A percentile compares a stretch with the other conserved stretches of the same genome.
Evolutionary conservation across 1,140 invertebrate genomes (phyloP).

Genomic region (Drosophila melanogaster): DNA sequence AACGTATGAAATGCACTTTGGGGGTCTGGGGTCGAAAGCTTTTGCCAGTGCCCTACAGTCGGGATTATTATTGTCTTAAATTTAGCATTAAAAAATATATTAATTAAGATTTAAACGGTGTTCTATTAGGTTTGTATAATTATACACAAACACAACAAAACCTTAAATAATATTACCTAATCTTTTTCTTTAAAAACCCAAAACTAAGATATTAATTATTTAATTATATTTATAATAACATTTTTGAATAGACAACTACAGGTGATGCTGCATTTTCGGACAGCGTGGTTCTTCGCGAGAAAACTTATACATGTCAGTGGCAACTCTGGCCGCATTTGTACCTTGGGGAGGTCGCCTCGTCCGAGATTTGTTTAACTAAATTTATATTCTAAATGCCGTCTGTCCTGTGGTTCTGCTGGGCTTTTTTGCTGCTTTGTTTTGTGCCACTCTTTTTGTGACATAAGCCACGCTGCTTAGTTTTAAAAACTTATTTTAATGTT

Average conservation of each 20-base stretch:
- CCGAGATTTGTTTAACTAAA: slow-evolving; percentile 74
- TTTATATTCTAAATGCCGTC: slow-evolving; percentile 70
- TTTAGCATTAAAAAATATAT: too few species aligned
- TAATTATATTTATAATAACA: too few species aligned
- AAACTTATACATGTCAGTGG: slow-evolving; percentile 25
- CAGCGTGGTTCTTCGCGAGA: slow-evolving; percentile 1
- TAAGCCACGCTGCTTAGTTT: slow-evolving; percentile 71
- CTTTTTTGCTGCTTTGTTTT: slow-evolving; percentile 27
- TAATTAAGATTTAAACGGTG: too few species aligned
- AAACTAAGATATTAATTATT: neutral
- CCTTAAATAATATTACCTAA: too few species aligned
- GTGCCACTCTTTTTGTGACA: slow-evolving; percentile 35
- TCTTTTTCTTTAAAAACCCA: too few species aligned
- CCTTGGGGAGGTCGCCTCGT: slow-evolving; percentile 56
- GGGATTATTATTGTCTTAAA: too few species aligned
- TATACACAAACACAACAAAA: too few species aligned
- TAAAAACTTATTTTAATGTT: slow-evolving; percentile 74
- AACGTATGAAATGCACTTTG: slow-evolving; percentile 56
- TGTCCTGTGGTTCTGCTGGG: slow-evolving; percentile 26
- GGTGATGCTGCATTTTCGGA: neutral
- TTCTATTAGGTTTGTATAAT: too few species aligned
- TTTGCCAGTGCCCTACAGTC: slow-evolving; percentile 21
- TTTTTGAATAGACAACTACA: too few species aligned
- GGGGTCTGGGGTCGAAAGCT: slow-evolving; percentile 41
- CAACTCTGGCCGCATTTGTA: slow-evolving; percentile 24